Conservation (phyloP, 23 tunicate species). For the Diplosoma virens region DNA sequence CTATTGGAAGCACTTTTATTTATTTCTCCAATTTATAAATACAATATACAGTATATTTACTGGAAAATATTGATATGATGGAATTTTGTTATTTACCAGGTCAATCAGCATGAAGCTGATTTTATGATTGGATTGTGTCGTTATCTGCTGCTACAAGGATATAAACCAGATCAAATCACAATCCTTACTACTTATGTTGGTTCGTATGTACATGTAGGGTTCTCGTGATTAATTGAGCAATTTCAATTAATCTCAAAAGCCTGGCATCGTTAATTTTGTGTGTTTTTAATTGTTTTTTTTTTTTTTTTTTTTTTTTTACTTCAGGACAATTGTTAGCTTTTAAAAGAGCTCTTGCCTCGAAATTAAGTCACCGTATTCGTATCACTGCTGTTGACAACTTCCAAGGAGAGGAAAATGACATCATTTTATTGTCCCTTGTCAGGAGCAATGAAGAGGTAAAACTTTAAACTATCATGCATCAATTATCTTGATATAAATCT, state of each 20-base stretch:
- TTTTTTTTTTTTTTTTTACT: neutral
- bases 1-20: too few species aligned
- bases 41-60: too few species aligned
- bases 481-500: neutral
- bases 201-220: neutral
- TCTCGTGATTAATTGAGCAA: too few species aligned
- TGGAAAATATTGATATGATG: too few species aligned
- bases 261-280: too few species aligned
- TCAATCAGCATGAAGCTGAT: conserved; percentile 74
- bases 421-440: conserved; percentile 79
- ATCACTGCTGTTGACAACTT: conserved; percentile 90
- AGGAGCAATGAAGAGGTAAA: conserved; percentile 80
- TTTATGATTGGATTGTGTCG: conserved; percentile 58
- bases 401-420: conserved; percentile 97
- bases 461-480: neutral
- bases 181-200: conserved; percentile 77
- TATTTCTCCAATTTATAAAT: too few species aligned
- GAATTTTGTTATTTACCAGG: conserved; percentile 5
- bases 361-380: conserved; percentile 35
- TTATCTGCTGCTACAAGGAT: conserved; percentile 62
- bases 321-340: conserved; percentile 79
- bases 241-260: neutral
- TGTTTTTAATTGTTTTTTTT: too few species aligned
- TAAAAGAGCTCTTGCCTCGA: conserved; percentile 19
- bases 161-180: conserved; percentile 69